Evolutionary conservation across 2,113 vertebrate species (phyloP).

Genomic region (Prionailurus viverrinus): DNA sequence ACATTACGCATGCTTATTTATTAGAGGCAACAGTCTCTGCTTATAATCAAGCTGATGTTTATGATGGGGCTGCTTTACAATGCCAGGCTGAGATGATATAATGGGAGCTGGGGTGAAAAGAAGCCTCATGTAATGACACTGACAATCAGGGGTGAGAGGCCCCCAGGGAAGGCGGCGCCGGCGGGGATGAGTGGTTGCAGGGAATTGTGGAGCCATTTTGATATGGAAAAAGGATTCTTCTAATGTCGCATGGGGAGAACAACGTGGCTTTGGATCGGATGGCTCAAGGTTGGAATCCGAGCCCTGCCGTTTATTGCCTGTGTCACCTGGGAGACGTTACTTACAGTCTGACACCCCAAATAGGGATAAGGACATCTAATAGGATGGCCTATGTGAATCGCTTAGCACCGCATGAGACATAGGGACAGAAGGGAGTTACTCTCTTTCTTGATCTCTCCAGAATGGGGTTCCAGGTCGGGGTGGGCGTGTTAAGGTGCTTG

Average conservation of each 20-base stretch:
- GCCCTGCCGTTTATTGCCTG: background rate
- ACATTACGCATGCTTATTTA: constrained; percentile 81
- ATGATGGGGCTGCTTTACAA: constrained; percentile 66
- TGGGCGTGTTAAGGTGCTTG: background rate
- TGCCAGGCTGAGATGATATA: constrained; percentile 45
- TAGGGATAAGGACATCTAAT: background rate
- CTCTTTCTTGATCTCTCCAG: background rate
- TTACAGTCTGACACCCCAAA: constrained; percentile 41
- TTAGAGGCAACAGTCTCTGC: constrained; percentile 74
- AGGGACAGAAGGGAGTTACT: background rate
- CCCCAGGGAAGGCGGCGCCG: background rate
- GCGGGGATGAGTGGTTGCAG: background rate
- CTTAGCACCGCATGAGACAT: background rate
- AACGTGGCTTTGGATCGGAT: background rate
- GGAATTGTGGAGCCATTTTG: constrained; percentile 2
- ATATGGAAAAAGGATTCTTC: background rate
- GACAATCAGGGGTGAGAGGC: constrained; percentile 31
- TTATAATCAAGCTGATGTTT: constrained; percentile 82
- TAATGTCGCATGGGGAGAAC: background rate
- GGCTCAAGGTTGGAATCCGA: constrained; percentile 7
- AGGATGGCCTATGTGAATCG: background rate
- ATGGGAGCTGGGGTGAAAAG: constrained; percentile 55
- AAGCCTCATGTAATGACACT: constrained; percentile 59
- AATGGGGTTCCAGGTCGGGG: background rate
- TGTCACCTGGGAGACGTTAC: constrained; percentile 32